Base-by-base conservation (phyloP, 2,797 vertebrate species). In the Gila robusta region DNA sequence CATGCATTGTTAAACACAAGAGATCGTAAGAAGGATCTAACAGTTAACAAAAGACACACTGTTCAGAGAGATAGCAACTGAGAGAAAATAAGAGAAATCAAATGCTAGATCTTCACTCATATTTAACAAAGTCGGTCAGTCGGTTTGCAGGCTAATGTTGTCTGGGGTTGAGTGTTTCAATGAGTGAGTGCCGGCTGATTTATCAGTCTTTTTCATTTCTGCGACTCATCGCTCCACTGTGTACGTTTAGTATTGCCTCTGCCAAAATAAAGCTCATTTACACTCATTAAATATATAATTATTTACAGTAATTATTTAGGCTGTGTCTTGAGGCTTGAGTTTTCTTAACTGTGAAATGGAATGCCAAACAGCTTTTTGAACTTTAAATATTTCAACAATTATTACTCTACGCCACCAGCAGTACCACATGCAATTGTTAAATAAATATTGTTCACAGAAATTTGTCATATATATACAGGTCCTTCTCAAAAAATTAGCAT, bases 271-370 rank as follows among this genome's bases (percentile, higher is more conserved):
- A 66, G 44, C 82, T 77, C 32, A 54, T 84, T 83, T 77, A 54
- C 21, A 67, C 59, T 67, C 32, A 37, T 52, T 76, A 84, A 77
- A 69, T 77, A 49, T 83, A 52, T 67, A 54, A 28, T 77, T 64
- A 67, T 84, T 49, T 77, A 49, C 82, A 5, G 35, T 67, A 84
- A 77, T 67, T 84, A 84, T 84, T 52, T 66, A 76, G 9, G 5
- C 23, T 52, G 26, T 35, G 71, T 67, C 72, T 67, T 67, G 72
- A 84, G 72, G 62, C 62, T 54, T 84, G 59, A 66, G 59, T 9
- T 66, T 76, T 66, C 21, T 26, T 66, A 21, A 47, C 6, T 47
- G 70, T 83, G 6, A 83, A 32, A 64, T 77, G n/a, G 32, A 32
- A 64, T 73, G 54, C 26, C 37, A 83, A 83, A 62, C 62, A 17